Base-by-base conservation (phyloP, 2,888 invertebrate genomes). In the Oscheius myriophilus region DNA sequence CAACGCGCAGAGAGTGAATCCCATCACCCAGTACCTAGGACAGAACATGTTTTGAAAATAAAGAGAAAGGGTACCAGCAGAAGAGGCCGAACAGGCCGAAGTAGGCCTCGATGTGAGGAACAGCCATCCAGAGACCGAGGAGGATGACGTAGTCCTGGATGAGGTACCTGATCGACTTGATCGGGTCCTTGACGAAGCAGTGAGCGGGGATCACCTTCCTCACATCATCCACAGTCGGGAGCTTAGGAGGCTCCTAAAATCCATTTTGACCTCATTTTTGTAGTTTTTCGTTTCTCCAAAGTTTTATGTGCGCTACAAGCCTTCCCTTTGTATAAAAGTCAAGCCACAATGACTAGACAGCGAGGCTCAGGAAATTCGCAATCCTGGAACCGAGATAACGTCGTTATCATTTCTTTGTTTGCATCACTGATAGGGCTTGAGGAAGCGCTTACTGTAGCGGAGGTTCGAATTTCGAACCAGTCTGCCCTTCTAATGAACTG, bases 161-260 rank as follows among this genome's bases (percentile, higher is more conserved):
- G 57, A 85, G 71, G 58, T 82, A 85, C 41, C 75, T 73, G 42
- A 82, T 70, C 14, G 84, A 85, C 42, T 64, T 75, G 42, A 71
- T 39, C 0, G 80, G 74, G 53, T 75, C 75, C 73, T 85, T 85
- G 62, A 82, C 82, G 66, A 85, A 85, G 57, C 85, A 85, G 61
- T 85, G 72, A 53, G 73, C 69, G 16, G 85, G 85, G 49, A 85
- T 82, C 6, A 82, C 78, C n/a, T 75, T 69, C 46, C 82, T 76
- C 54, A 85, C 64, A 55, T 81, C 82, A 16, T 83, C 80, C 16
- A 82, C 65, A 14, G 82, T 75, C 26, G 85, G 85, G 39, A 84
- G 75, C n/a, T 70, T 67, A 12, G 75, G 78, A 11, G 61, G 61
- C 18, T 61, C 61, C 61, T 61, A n/a, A n/a, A 61, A 46, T 49